Conservation (phyloP, 2,113 vertebrate species). For the Anoplopoma fimbria region DNA sequence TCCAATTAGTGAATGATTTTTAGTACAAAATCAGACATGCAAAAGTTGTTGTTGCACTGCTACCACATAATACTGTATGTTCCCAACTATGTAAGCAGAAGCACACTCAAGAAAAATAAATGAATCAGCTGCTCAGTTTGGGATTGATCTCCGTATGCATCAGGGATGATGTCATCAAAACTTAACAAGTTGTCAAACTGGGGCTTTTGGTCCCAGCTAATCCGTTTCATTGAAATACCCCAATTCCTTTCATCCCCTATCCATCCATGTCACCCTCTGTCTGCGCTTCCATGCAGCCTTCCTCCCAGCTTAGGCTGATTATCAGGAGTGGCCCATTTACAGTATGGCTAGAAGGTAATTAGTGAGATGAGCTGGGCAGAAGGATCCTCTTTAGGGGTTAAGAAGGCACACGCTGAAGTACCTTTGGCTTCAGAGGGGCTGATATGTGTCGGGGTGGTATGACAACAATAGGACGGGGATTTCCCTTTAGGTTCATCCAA, state of each 20-base stretch:
- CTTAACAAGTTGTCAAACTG: conserved; percentile 62
- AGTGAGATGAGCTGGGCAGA: conserved; percentile 74
- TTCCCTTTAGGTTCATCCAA: conserved; percentile 40
- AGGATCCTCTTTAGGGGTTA: conserved; percentile 71
- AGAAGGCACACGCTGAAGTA: conserved; percentile 53
- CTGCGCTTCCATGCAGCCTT: conserved; percentile 8
- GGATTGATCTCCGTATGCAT: conserved; percentile 29
- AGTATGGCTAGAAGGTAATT: conserved; percentile 79
- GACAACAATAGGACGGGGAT: conserved; percentile 53
- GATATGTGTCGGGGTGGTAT: conserved; percentile 44
- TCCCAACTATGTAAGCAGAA: background rate
- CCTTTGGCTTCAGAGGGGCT: conserved; percentile 45
- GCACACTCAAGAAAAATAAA: background rate
- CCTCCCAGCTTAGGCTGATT: conserved; percentile 70
- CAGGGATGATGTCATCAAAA: conserved; percentile 56
- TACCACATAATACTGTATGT: background rate
- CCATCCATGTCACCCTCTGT: conserved; percentile 39
- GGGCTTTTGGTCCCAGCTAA: conserved; percentile 32
- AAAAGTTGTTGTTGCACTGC: background rate
- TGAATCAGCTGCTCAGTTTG: background rate
- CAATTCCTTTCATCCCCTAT: conserved; percentile 38
- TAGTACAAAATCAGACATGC: background rate
- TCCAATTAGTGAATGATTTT: too few species aligned
- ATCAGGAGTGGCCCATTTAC: conserved; percentile 78
- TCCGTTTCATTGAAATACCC: conserved; percentile 63